Base-by-base conservation (phyloP, 2,888 invertebrate species). In the Chloroclysta siterata region DNA sequence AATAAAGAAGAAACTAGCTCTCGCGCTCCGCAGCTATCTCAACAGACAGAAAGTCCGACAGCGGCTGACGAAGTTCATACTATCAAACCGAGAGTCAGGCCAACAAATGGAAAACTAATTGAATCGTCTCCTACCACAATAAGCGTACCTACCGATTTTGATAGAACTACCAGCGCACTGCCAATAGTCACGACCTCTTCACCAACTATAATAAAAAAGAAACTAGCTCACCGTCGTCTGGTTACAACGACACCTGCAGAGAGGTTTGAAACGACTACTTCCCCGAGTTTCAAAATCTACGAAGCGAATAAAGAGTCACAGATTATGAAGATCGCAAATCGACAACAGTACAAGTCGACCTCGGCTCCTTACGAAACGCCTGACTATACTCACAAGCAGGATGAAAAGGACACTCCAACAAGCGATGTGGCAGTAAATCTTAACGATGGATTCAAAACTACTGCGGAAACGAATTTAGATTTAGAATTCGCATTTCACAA, bases 341-440 rank as follows among this genome's bases (percentile, higher is more conserved):
- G 90, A 29, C 86, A 84, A 13, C 81, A 85, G 57, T 78, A 79
- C 57, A 89, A 84, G 70, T 63, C 80, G 8, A 77, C 82, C 5
- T 71, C 79, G 17, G 73, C 74, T 50, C 70, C 79, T 0, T 88
- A 72, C 56, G 88, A 90, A 60, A 79, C 79, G 13, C 89, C 90
- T 3, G 93, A 93, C 73, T 93, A 89, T 60, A 87, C 83, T 46
- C 93, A 93, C 66, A 93, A 93, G 60, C 93, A 93, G 65, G 93
- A 93, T 64, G 93, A 93, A 72, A 93, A 93, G 72, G 93, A 93
- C 56, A 93, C 93, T 4, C 93, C 93, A 0, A 93, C 93, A 5
- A 93, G 93, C 70, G 93, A 93, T 55, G 84, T 93, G n/a, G 80
- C 87, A 7, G 85, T 93, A 5, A 88, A 81, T 71, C 71, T 89